Conservation (phyloP, 35 echinoderm and acorn worm genomes). For the Lytechinus variegatus region DNA sequence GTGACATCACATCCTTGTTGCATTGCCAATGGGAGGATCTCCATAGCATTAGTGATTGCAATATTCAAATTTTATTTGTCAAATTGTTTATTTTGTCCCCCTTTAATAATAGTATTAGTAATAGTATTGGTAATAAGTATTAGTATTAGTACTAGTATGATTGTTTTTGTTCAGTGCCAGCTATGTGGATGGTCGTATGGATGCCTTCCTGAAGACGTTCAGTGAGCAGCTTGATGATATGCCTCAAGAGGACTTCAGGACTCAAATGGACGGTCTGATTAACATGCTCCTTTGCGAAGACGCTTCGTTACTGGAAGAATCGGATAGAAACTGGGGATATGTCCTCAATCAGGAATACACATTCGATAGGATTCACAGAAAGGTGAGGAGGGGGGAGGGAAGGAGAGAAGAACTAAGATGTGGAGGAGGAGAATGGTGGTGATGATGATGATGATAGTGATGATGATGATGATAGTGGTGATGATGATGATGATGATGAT, state of each 20-base stretch:
- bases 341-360: slow-evolving; percentile 71
- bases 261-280: slow-evolving; percentile 78
- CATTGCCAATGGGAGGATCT: too few species aligned
- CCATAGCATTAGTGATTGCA: too few species aligned
- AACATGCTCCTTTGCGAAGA: slow-evolving; percentile 84
- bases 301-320: slow-evolving; percentile 77
- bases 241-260: slow-evolving; percentile 62
- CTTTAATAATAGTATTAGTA: too few species aligned
- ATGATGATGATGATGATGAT: not conserved
- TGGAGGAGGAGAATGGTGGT: not conserved
- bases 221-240: slow-evolving; percentile 34
- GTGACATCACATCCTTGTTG: too few species aligned
- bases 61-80: too few species aligned
- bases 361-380: slow-evolving; percentile 76
- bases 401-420: not conserved
- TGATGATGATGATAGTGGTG: slow-evolving; percentile 19
- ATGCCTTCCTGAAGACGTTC: slow-evolving; percentile 83
- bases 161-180: slow-evolving; percentile 56
- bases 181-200: slow-evolving; percentile 83
- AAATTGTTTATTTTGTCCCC: too few species aligned
- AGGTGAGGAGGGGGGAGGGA: slow-evolving; percentile 58
- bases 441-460: not conserved
- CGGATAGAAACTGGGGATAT: slow-evolving; percentile 86
- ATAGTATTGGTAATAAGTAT: too few species aligned
- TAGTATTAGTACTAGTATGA: too few species aligned